Base-by-base conservation (phyloP, 2,888 invertebrate genomes). In the Doris montereyensis region DNA sequence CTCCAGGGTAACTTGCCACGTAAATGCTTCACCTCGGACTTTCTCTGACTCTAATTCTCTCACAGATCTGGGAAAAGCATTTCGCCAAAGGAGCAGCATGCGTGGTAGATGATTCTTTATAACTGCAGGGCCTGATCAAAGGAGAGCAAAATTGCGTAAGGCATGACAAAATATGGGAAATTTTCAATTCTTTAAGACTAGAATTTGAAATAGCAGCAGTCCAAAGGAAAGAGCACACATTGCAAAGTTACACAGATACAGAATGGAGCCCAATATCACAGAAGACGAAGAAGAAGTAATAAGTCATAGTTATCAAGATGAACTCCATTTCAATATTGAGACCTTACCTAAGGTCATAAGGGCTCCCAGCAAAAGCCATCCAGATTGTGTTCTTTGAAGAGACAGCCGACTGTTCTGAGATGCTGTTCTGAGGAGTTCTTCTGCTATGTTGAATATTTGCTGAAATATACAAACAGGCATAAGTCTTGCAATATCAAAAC, bases 1-100 rank as follows among this genome's bases (percentile, higher is more conserved):
- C 92, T 99, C 98, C 77, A 99, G 92, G 0, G 98, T 98, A 62
- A 99, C 96, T 86, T 91, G 91, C 99, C 99, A 99, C n/a, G 99
- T 99, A 90, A 99, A 98, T 0, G 97, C 96, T 92, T 99, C 99
- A 96, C 87, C 99, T 93, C 21, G 96, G 95, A 89, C 88, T 81
- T 98, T 98, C 92, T 99, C 99, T 0, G 97, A 97, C 90, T 99
- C 99, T 21, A 99, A 93, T 91, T 99, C 99, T 89, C 99, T 98
- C 58, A 95, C 95, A 0, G 98, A 98, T 72, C 98, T 94, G 0
- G 99, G 99, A 92, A 99, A 99, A 32, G 98, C 98, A 91, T 98
- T 98, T 85, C 97, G 94, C 99, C 99, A 99, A 1, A 99, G 92
- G 17, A 98, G 92, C 85, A 98, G 91, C 96, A 99, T 97, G 81